Percentiles rank a stretch among this genome's conserved stretches.
These are phyloP conservation scores for Zhengitettix transpicula DNA, from an alignment of 2,888 invertebrate genomes.

Conservation along the genomic window DNA sequence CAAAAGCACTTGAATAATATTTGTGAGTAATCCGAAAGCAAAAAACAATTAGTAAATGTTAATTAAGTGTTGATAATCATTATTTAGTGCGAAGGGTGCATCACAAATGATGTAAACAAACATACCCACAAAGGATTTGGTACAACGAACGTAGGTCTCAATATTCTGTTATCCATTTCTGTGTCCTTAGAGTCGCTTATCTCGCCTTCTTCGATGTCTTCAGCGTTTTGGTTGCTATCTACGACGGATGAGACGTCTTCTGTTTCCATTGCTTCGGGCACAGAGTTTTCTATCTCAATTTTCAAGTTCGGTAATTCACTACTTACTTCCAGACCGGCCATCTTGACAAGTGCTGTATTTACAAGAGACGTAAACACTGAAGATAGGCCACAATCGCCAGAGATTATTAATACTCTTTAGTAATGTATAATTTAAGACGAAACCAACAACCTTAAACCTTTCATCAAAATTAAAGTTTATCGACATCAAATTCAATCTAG, in stretches of 20 bases:
- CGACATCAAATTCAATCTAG: no score
- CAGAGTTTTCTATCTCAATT: slow-evolving; percentile 29
- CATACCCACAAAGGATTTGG: background rate
- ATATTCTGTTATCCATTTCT: background rate
- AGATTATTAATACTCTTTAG: no score
- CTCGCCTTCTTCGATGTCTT: slow-evolving; percentile 27
- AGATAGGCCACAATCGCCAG: no score
- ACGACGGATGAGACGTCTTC: slow-evolving; percentile 19
- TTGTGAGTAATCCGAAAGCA: no score
- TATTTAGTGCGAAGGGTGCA: no score
- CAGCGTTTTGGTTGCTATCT: slow-evolving; percentile 6
- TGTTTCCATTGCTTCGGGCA: slow-evolving; percentile 30
- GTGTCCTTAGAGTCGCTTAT: slow-evolving; percentile 19
- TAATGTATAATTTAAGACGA: no score
- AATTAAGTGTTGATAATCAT: no score
- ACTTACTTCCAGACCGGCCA: background rate
- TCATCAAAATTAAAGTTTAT: no score
- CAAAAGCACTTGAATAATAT: no score
- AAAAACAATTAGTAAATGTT: no score
- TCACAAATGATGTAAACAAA: background rate
- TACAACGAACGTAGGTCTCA: background rate
- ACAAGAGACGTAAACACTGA: no score
- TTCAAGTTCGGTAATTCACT: slow-evolving; percentile 13
- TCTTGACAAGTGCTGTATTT: background rate
- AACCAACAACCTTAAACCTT: no score